phyloP scores from a whole-genome alignment of 2,888 invertebrate species.

The Lepidonotus clava region DNA sequence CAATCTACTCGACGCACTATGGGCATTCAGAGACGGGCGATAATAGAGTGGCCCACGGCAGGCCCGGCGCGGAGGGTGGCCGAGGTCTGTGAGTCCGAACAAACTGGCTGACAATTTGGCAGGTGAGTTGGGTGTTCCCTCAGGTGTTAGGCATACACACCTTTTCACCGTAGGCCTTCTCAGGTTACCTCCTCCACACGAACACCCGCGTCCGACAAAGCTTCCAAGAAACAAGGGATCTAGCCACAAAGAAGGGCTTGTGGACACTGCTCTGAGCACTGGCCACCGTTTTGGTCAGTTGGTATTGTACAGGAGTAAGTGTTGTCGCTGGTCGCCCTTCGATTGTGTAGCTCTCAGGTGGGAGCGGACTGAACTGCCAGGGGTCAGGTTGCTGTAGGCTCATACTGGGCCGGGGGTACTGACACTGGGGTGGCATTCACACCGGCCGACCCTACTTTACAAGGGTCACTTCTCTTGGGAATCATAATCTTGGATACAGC shows the following conservation, averaged over 20 bases:
- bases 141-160: conserved; percentile 8
- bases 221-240: conserved; percentile 38
- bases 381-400: background rate
- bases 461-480: conserved; percentile 41
- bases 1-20: background rate
- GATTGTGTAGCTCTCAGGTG: conserved; percentile 27
- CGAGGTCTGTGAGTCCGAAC: conserved; percentile 23
- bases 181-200: conserved; percentile 23
- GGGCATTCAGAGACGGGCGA: conserved; percentile 9
- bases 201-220: background rate
- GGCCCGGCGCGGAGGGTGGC: background rate
- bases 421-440: background rate
- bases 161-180: background rate
- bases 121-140: background rate
- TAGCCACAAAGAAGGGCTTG: conserved; percentile 2
- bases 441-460: conserved; percentile 11
- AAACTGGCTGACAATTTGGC: background rate
- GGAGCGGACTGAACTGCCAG: background rate
- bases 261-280: background rate
- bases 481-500: conserved; percentile 46
- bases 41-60: background rate
- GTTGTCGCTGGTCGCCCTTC: conserved; percentile 5
- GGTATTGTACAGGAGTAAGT: conserved; percentile 38
- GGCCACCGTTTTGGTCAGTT: conserved; percentile 39
- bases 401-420: background rate